Percentiles rank a stretch among this genome's conserved stretches.
Conservation (phyloP, 2,888 invertebrate genomes). For the Azorinus chamasolen region DNA sequence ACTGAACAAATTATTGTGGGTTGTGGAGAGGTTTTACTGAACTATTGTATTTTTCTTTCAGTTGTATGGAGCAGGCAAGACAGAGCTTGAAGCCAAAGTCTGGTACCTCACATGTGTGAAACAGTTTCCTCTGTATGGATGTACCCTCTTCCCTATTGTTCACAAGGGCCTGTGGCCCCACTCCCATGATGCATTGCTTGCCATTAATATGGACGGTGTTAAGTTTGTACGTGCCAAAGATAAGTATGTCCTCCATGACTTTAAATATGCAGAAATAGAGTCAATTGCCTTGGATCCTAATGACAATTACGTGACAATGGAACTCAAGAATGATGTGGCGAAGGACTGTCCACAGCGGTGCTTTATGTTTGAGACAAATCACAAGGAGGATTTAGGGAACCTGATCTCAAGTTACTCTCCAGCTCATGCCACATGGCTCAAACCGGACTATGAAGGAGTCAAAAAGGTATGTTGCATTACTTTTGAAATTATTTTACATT, state of each 20-base stretch:
- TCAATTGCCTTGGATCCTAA: conserved; percentile 96
- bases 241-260: conserved; percentile 96
- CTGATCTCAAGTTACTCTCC: conserved; percentile 97
- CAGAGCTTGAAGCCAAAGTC: conserved; percentile 96
- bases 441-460: conserved; percentile 81
- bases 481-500: no score
- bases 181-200: conserved; percentile 91
- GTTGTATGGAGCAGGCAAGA: conserved; percentile 94
- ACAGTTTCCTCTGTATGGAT: conserved; percentile 97
- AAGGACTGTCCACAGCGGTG: conserved; percentile 76
- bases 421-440: conserved; percentile 90
- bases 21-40: no score
- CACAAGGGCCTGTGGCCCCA: conserved; percentile 98
- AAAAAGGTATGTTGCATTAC: conserved; percentile 74
- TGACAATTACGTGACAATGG: conserved; percentile 96
- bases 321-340: conserved; percentile 90
- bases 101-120: conserved; percentile 97
- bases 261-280: conserved; percentile 96
- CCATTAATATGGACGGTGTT: conserved; percentile 96
- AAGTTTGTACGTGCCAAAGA: conserved; percentile 96
- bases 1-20: no score
- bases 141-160: conserved; percentile 94
- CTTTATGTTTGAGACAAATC: conserved; percentile 96
- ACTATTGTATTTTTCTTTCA: conserved; percentile 53
- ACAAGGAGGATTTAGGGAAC: conserved; percentile 96